Conservation (phyloP, 2,888 invertebrate genomes). For the Hirtodrosophila trivittata region DNA sequence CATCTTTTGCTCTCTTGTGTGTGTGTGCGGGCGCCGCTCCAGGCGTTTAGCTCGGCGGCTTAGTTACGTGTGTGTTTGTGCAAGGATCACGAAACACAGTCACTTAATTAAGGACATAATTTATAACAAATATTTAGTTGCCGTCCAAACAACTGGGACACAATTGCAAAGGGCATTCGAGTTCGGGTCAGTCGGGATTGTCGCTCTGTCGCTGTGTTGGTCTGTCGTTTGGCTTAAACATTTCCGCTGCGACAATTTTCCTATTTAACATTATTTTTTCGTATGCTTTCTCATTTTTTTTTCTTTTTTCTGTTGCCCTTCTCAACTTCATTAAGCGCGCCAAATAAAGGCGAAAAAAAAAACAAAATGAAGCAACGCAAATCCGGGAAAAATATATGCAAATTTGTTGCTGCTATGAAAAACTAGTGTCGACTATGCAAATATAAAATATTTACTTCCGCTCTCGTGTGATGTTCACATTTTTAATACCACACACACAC, state of each 20-base stretch:
- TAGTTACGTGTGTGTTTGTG: constrained; percentile 42
- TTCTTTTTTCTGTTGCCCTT: constrained; percentile 29
- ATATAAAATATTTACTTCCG: constrained; percentile 74
- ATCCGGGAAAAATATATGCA: constrained; percentile 63
- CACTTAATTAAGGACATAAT: constrained; percentile 76
- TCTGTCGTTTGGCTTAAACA: constrained; percentile 35
- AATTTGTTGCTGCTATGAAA: constrained; percentile 62
- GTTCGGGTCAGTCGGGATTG: not conserved
- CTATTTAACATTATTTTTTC: constrained; percentile 24
- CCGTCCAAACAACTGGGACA: constrained; percentile 51
- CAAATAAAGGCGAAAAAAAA: constrained; percentile 36
- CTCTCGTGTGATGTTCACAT: constrained; percentile 72
- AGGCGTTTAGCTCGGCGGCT: constrained; percentile 29
- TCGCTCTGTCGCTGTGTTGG: constrained; percentile 2
- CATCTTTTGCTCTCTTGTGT: constrained; percentile 24
- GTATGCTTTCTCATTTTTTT: constrained; percentile 6
- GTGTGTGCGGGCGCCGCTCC: constrained; percentile 18
- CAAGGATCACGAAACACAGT: constrained; percentile 43
- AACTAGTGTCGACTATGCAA: constrained; percentile 76
- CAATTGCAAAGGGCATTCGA: constrained; percentile 23
- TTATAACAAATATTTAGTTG: constrained; percentile 76
- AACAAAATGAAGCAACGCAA: constrained; percentile 38
- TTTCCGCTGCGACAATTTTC: constrained; percentile 54
- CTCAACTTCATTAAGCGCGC: constrained; percentile 68
- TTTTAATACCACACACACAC: constrained; percentile 56